Evolutionary conservation across 92 coral and sea anemone species (phyloP).

Genomic region (Palythoa grandiflora): DNA sequence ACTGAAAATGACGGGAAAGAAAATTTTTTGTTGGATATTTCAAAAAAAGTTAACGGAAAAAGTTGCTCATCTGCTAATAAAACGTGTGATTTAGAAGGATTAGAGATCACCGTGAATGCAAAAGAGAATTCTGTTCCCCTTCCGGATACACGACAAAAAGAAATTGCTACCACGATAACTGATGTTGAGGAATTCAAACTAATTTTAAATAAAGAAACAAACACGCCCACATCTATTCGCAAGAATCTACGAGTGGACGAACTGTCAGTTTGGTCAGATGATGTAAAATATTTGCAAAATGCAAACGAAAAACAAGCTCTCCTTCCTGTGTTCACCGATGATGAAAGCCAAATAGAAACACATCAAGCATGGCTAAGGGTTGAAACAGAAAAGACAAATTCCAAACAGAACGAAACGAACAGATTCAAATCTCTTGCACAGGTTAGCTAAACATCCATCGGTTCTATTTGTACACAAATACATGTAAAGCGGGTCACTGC

Average conservation of each 20-base stretch:
- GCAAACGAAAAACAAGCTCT: neutral
- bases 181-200: neutral
- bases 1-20: neutral
- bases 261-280: neutral
- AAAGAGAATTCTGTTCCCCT: neutral
- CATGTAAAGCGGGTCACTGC: too few species aligned
- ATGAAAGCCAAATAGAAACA: neutral
- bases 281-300: neutral
- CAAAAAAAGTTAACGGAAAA: neutral
- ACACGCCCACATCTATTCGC: neutral
- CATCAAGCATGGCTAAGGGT: too few species aligned
- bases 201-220: neutral
- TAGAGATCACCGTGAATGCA: neutral
- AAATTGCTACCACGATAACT: neutral
- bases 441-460: too few species aligned
- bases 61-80: neutral
- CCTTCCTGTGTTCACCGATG: neutral
- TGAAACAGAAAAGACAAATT: too few species aligned
- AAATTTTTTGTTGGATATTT: neutral
- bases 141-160: neutral
- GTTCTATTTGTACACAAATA: too few species aligned
- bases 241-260: neutral
- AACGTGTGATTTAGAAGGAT: neutral
- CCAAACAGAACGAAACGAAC: too few species aligned
- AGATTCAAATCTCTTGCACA: too few species aligned